Evolutionary conservation across 2,888 invertebrate genomes (phyloP), one percentile per base, ranked within the genome.

Genomic region (Pterostichus madidus): DNA sequence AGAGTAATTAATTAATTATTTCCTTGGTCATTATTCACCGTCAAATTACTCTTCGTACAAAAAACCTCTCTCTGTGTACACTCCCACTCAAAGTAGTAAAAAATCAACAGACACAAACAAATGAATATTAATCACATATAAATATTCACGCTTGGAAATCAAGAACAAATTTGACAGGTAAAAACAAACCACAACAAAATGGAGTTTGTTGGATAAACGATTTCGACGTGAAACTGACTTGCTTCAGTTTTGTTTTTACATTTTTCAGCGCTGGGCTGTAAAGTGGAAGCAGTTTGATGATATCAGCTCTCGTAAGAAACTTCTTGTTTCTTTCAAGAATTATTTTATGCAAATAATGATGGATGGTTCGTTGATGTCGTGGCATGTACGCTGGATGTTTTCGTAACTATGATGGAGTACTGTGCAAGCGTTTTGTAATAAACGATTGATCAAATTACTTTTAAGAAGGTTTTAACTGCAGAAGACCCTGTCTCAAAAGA

Each of bases 311-410:
- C 56, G 17, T n/a, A 56, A 35, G 76, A 52, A 24, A 39, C 31
- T 31, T 56, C 32, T 56, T 56, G 13, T 75, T 73, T 75, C 75
- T 75, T 53, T 75, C 49, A 52, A 35, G 56, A 76, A 76, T 76
- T 76, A 76, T 56, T 76, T 76, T 76, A 76, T 76, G 76, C 76
- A 76, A 76, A 76, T 76, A 52, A 76, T 76, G 76, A 76, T 76
- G 35, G 76, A 76, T 76, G 76, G 35, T 32, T 53, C 76, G 13
- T 76, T 32, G 17, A 39, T 76, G 56, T 76, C 76, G 53, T 53
- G 44, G 76, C 52, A 64, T 71, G 68, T 17, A 56, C 31, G 56
- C 56, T 35, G 53, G 76, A 76, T 76, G 35, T 76, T 76, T 76
- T 76, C 44, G 17, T 71, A 71, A 44, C 68, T 71, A 71, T 71